These are phyloP conservation scores for Erythrocebus patas DNA, from an alignment of 2,113 vertebrate genomes.

Conservation along the genomic window DNA sequence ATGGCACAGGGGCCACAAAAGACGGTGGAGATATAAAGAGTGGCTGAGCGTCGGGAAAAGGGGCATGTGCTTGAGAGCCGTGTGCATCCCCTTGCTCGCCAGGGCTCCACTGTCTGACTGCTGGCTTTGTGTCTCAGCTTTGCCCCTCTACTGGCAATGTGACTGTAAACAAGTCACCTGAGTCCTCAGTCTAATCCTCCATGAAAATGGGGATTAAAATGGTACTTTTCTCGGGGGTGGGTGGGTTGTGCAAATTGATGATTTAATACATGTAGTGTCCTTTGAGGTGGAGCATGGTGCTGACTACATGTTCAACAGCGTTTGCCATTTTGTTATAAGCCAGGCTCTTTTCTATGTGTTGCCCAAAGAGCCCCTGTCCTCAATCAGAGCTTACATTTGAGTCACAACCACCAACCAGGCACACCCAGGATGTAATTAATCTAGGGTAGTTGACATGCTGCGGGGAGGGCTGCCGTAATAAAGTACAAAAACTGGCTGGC, in stretches of 20 bases:
- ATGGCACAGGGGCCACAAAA: background rate
- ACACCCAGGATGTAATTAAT: too few relatives aligned
- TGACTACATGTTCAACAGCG: background rate
- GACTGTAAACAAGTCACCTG: background rate
- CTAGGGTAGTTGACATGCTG: background rate
- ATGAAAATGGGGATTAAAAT: background rate
- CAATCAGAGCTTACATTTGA: background rate
- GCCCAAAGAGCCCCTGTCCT: rapidly evolving
- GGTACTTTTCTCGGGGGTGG: background rate
- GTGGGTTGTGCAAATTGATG: background rate
- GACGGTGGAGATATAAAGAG: too few relatives aligned
- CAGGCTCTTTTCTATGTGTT: background rate
- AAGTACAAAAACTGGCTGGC: background rate
- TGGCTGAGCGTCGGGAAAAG: background rate
- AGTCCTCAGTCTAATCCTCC: background rate
- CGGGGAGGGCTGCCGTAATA: background rate
- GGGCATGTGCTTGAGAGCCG: rapidly evolving
- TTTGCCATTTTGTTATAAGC: background rate
- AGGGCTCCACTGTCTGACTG: background rate
- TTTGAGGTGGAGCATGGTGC: background rate
- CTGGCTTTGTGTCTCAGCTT: background rate
- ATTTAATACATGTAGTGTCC: background rate
- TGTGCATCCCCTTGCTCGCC: rapidly evolving
- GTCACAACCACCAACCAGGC: background rate
- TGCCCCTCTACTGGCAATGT: background rate